Percentiles rank a stretch among this genome's conserved stretches.
phyloP scores from a whole-genome alignment of 2,113 vertebrate genomes.

The Abramis brama region DNA sequence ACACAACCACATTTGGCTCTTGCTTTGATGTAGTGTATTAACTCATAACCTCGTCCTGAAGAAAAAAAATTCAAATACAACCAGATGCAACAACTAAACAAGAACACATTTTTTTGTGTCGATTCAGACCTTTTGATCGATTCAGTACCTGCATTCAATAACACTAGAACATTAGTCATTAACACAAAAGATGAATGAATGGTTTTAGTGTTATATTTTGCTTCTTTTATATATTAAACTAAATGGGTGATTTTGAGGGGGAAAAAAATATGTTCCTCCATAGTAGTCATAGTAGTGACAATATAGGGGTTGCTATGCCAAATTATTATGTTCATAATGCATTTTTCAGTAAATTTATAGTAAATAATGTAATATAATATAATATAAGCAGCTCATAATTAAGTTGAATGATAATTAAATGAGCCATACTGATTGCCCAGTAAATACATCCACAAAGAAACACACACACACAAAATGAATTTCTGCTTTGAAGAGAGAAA shows the following conservation, averaged over 20 bases:
- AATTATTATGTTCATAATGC: too few relatives aligned
- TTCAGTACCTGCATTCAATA: not conserved
- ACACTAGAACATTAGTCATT: not conserved
- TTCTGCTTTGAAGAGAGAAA: conserved; percentile 17
- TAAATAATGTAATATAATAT: too few relatives aligned
- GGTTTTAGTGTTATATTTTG: too few relatives aligned
- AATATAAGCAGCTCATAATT: too few relatives aligned
- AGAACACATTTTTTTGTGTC: too few relatives aligned
- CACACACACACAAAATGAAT: not conserved
- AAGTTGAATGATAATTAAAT: too few relatives aligned
- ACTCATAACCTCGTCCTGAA: conserved; percentile 60
- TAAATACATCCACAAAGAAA: not conserved
- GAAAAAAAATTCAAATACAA: conserved; percentile 57
- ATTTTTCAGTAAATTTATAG: too few relatives aligned
- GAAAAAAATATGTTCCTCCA: too few relatives aligned
- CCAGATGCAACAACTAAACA: conserved; percentile 36
- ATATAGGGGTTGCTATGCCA: too few relatives aligned
- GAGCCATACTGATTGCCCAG: not conserved
- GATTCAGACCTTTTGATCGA: not conserved
- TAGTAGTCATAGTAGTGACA: too few relatives aligned
- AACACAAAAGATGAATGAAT: not conserved
- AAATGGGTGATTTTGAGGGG: too few relatives aligned
- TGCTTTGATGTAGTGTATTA: conserved; percentile 68
- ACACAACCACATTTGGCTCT: conserved; percentile 47
- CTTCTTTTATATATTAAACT: too few relatives aligned